phyloP scores from a whole-genome alignment of 2,113 vertebrate species.

The Platichthys flesus region DNA sequence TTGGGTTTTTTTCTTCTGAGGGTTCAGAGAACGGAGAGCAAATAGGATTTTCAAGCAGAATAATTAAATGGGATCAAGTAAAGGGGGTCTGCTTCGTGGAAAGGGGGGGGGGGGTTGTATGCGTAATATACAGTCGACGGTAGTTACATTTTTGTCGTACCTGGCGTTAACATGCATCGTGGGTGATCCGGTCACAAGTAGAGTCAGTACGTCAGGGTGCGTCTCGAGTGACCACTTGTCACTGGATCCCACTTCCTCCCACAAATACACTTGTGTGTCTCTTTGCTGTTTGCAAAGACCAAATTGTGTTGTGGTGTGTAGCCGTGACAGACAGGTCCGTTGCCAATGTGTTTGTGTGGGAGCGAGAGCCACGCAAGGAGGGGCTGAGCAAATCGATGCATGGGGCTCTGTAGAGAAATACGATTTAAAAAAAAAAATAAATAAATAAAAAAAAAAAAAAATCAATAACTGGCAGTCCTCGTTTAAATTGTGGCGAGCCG shows the following conservation, averaged over 20 bases:
- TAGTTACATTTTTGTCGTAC: slow-evolving; percentile 48
- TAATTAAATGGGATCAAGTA: slow-evolving; percentile 71
- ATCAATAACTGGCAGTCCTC: neutral
- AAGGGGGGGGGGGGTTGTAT: slow-evolving; percentile 52
- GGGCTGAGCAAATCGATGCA: neutral
- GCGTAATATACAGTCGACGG: slow-evolving; percentile 41
- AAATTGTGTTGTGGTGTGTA: neutral
- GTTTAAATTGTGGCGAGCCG: neutral
- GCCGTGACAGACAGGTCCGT: neutral
- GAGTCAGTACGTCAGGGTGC: neutral
- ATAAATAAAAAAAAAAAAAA: neutral
- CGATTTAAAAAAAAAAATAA: neutral
- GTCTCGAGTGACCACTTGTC: neutral
- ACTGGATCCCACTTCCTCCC: no score
- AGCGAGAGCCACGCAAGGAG: neutral
- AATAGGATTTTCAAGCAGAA: slow-evolving; percentile 61
- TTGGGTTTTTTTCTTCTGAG: slow-evolving; percentile 17
- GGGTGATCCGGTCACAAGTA: neutral
- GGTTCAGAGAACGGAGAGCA: slow-evolving; percentile 35
- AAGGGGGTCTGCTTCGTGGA: slow-evolving; percentile 63
- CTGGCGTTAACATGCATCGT: no score
- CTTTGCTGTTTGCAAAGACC: no score
- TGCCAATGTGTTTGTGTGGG: neutral
- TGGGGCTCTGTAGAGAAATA: neutral
- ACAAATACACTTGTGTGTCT: neutral